A percentile compares a stretch with the other conserved stretches of the same genome.
Evolutionary conservation across 2,113 vertebrate genomes (phyloP).

Genomic region (Anas platyrhynchos): DNA sequence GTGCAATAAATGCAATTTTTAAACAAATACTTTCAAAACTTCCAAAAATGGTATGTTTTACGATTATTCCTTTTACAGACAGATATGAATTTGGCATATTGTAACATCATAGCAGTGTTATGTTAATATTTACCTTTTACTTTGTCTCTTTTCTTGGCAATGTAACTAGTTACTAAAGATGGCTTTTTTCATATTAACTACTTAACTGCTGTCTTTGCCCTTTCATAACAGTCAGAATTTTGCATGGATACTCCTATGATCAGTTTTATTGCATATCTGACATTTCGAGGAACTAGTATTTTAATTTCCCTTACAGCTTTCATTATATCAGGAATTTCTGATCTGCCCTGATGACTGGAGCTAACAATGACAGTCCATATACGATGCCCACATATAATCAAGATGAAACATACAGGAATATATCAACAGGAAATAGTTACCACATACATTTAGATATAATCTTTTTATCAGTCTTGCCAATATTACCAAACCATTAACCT

Average conservation of each 20-base stretch:
- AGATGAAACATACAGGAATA: neutral
- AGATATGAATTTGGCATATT: conserved; percentile 40
- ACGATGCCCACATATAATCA: neutral
- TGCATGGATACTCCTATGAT: neutral
- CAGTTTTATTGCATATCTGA: neutral
- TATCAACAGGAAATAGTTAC: neutral
- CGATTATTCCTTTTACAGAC: conserved; percentile 24
- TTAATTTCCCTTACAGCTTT: neutral
- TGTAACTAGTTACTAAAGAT: neutral
- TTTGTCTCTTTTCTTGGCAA: conserved; percentile 42
- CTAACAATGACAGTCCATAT: neutral
- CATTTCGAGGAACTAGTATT: neutral
- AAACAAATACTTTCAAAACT: conserved; percentile 22
- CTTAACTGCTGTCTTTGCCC: neutral
- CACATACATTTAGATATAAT: too few relatives aligned
- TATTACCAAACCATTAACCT: neutral
- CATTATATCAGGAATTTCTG: neutral
- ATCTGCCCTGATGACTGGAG: neutral
- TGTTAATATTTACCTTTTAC: conserved; percentile 67
- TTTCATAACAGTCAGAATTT: neutral
- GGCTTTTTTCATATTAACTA: neutral
- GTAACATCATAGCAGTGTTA: conserved; percentile 39
- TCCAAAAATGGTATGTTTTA: conserved; percentile 57
- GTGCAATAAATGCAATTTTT: neutral
- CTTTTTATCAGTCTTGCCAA: too few relatives aligned